Evolutionary conservation across 1,140 invertebrate genomes (phyloP).

Genomic region (Drosophila lowei): DNA sequence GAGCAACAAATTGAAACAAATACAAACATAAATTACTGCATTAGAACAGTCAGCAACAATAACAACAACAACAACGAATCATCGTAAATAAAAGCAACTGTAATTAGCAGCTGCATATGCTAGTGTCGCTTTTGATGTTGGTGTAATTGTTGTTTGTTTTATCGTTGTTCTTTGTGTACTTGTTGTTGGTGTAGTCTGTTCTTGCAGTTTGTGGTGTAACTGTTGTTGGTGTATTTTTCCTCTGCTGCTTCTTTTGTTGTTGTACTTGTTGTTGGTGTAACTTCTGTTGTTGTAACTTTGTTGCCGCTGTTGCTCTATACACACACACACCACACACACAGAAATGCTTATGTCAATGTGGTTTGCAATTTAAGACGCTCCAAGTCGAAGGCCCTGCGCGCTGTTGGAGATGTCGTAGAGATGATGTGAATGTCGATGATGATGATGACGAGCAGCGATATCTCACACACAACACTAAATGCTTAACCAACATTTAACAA

Average conservation of each 20-base stretch:
- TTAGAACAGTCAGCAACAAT: constrained; percentile 41
- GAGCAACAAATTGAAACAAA: constrained; percentile 68
- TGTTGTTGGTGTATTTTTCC: not conserved
- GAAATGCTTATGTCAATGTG: constrained; percentile 50
- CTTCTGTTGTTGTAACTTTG: not conserved
- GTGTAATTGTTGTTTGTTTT: constrained; percentile 29
- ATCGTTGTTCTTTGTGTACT: constrained; percentile 27
- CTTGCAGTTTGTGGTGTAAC: not conserved
- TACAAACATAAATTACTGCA: constrained; percentile 46
- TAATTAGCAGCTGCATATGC: constrained; percentile 76
- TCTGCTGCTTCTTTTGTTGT: not conserved
- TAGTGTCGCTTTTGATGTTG: constrained; percentile 47
- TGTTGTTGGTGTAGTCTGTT: constrained; percentile 21
- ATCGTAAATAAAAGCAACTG: constrained; percentile 65
- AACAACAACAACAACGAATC: constrained; percentile 14
- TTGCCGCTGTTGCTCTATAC: constrained; percentile 6
- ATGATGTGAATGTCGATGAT: constrained; percentile 15
- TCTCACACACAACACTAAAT: constrained; percentile 52
- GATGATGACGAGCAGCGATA: constrained; percentile 61
- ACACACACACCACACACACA: constrained; percentile 1
- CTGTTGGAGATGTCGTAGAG: constrained; percentile 25
- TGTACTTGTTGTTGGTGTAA: constrained; percentile 7
- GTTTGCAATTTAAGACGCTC: constrained; percentile 77
- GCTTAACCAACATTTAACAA: constrained; percentile 47
- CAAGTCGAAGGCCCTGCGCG: constrained; percentile 47